These are phyloP conservation scores for Oegoconia quadripuncta DNA, from an alignment of 2,888 invertebrate genomes.

Conservation along the genomic window DNA sequence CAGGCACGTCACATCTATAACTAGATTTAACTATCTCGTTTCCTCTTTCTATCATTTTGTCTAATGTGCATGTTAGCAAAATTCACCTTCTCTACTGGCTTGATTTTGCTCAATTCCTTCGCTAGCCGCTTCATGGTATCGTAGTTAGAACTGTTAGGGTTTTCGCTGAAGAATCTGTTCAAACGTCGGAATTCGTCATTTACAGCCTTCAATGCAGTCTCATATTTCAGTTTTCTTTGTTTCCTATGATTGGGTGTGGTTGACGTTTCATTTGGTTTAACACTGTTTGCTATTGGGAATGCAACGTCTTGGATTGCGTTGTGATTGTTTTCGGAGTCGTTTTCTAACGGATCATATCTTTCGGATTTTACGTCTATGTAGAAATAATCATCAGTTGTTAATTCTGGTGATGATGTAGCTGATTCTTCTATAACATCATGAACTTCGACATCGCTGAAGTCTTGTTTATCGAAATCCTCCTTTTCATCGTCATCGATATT, in stretches of 20 bases:
- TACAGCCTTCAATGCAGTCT: slow-evolving; percentile 22
- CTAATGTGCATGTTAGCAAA: slow-evolving; percentile 21
- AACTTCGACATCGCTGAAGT: not conserved
- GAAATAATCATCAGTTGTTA: slow-evolving; percentile 14
- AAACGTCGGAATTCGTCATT: slow-evolving; percentile 37
- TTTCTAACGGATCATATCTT: slow-evolving; percentile 23
- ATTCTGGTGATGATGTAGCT: slow-evolving; percentile 1
- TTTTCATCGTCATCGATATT: not conserved
- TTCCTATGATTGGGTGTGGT: slow-evolving; percentile 1
- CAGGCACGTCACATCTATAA: too few species aligned
- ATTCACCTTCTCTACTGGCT: slow-evolving; percentile 23
- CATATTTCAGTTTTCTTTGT: slow-evolving; percentile 23
- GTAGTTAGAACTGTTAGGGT: slow-evolving; percentile 32
- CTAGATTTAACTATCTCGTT: slow-evolving; percentile 1
- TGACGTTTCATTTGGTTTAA: not conserved
- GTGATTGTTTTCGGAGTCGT: slow-evolving; percentile 1
- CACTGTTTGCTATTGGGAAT: not conserved
- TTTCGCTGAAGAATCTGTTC: slow-evolving; percentile 32
- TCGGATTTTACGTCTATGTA: slow-evolving; percentile 21
- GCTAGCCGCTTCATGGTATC: slow-evolving; percentile 32
- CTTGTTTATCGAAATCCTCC: not conserved
- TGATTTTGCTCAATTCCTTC: slow-evolving; percentile 33
- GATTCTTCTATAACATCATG: too few species aligned
- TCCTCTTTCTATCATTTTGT: slow-evolving; percentile 11
- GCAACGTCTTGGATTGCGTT: not conserved